Conservation (phyloP, 2,113 vertebrate species). For the Electrona antarctica region DNA sequence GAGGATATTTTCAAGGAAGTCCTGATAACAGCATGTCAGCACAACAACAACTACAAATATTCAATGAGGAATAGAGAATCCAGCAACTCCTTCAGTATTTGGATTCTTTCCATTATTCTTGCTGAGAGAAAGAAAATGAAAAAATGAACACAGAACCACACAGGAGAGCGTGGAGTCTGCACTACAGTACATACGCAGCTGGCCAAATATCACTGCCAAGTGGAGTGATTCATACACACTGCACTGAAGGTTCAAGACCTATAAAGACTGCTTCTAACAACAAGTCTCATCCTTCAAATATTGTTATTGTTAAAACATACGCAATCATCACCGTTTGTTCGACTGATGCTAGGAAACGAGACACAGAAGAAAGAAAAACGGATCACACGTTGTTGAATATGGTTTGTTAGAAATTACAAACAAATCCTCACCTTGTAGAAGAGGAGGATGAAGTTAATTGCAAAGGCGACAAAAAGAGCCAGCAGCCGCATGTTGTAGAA, state of each 20-base stretch:
- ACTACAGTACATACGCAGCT: too few relatives aligned
- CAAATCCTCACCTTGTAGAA: conserved; percentile 89
- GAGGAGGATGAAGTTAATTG: conserved; percentile 96
- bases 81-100: too few relatives aligned
- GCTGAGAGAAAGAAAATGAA: neutral
- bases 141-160: neutral
- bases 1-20: too few relatives aligned
- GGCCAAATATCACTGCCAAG: neutral
- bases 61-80: too few relatives aligned
- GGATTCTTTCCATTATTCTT: neutral
- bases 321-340: neutral
- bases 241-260: neutral
- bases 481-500: conserved; percentile 96
- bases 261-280: neutral
- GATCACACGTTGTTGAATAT: neutral
- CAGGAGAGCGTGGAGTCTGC: too few relatives aligned
- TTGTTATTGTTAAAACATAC: neutral
- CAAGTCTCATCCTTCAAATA: neutral
- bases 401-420: neutral
- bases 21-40: too few relatives aligned
- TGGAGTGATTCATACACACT: neutral
- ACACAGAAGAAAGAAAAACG: neutral
- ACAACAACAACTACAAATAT: too few relatives aligned
- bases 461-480: conserved; percentile 92
- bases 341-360: neutral